These are phyloP conservation scores for Callinectes sapidus DNA, from an alignment of 2,888 invertebrate genomes.

Conservation along the genomic window DNA sequence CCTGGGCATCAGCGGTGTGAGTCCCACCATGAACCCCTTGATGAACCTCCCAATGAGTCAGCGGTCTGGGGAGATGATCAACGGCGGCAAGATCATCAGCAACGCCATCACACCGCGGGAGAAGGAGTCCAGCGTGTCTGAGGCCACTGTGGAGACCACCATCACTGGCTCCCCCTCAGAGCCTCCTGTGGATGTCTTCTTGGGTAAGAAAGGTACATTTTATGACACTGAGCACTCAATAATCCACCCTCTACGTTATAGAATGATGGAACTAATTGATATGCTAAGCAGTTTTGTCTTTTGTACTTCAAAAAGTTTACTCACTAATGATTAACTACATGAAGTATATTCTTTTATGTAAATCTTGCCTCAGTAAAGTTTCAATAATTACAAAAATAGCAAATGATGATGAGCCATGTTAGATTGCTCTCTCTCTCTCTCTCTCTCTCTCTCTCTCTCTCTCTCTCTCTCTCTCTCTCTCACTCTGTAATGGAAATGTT, in stretches of 20 bases:
- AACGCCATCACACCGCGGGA: conserved; percentile 74
- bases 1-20: conserved; percentile 77
- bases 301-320: too few relatives aligned
- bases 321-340: too few relatives aligned
- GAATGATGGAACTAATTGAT: neutral
- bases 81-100: conserved; percentile 70
- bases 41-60: conserved; percentile 47
- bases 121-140: conserved; percentile 76
- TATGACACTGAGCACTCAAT: conserved; percentile 6
- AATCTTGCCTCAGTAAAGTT: too few relatives aligned
- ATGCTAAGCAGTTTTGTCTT: too few relatives aligned
- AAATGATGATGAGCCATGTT: too few relatives aligned
- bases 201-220: conserved; percentile 52
- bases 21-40: conserved; percentile 78
- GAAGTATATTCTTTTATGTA: too few relatives aligned
- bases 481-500: too few relatives aligned
- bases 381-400: too few relatives aligned
- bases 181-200: conserved; percentile 75
- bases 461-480: too few relatives aligned
- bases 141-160: conserved; percentile 81
- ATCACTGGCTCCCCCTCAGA: conserved; percentile 80
- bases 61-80: conserved; percentile 54
- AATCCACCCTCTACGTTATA: neutral
- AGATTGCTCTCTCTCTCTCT: too few relatives aligned
- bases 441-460: too few relatives aligned